Conservation (phyloP, 2,797 vertebrate genomes). For the Aldrovandia affinis region DNA sequence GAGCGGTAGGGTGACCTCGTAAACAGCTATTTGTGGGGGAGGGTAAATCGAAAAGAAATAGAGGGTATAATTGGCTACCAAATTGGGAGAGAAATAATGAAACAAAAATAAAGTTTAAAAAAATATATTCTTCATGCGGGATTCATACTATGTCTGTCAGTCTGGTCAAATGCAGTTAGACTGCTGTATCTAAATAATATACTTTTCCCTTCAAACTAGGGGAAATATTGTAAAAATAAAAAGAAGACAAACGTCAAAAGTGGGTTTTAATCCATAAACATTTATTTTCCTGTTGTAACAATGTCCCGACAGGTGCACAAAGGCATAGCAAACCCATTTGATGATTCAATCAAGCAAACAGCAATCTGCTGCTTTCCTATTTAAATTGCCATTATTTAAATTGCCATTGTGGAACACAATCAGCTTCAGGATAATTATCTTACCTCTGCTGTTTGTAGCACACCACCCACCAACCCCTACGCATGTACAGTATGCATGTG, state of each 20-base stretch:
- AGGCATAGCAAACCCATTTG: not conserved
- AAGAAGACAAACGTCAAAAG: not conserved
- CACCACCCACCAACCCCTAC: not conserved
- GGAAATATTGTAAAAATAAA: not conserved
- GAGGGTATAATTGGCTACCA: too few relatives aligned
- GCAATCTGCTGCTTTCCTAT: not conserved
- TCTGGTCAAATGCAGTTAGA: too few relatives aligned
- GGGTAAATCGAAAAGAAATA: too few relatives aligned
- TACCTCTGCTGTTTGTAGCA: not conserved
- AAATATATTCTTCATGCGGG: too few relatives aligned
- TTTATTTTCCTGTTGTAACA: not conserved
- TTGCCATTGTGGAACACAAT: not conserved
- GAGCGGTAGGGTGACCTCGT: too few relatives aligned
- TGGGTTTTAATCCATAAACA: not conserved
- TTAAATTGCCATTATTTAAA: not conserved
- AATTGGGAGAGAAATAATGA: too few relatives aligned
- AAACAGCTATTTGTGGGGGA: too few relatives aligned
- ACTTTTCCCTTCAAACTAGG: too few relatives aligned
- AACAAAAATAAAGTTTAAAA: too few relatives aligned
- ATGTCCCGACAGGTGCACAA: not conserved
- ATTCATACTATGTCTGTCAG: too few relatives aligned
- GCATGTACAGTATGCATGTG: not conserved
- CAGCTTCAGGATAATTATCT: slow-evolving; percentile 1
- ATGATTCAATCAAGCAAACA: not conserved
- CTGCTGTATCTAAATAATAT: too few relatives aligned